Evolutionary conservation across 2,113 vertebrate species (phyloP).

Genomic region (Emydura subglobosa): DNA sequence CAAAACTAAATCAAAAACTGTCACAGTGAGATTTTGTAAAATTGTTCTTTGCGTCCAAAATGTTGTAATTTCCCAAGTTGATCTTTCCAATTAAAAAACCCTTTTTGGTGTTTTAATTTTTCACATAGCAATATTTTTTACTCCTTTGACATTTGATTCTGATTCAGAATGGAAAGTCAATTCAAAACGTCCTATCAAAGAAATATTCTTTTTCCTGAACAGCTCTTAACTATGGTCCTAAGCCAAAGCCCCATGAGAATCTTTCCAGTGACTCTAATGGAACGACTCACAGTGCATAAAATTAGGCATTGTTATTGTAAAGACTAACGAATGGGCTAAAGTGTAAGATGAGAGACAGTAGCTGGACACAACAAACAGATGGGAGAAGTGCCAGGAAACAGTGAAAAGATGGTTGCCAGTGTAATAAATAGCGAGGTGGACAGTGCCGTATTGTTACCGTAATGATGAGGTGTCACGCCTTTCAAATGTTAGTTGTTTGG

Average conservation of each 20-base stretch:
- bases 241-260: neutral
- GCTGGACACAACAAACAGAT: neutral
- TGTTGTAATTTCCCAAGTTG: neutral
- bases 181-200: neutral
- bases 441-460: neutral
- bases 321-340: neutral
- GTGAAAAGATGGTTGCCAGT: neutral
- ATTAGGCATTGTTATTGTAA: neutral
- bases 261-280: neutral
- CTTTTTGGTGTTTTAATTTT: neutral
- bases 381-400: neutral
- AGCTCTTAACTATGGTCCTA: neutral
- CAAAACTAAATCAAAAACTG: neutral
- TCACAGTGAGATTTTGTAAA: neutral
- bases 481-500: neutral
- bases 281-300: neutral
- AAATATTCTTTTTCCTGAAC: neutral
- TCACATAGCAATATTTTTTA: neutral
- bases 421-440: neutral
- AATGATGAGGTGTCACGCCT: neutral
- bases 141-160: neutral
- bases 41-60: neutral
- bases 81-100: neutral
- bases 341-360: neutral
- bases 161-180: neutral